Conservation (phyloP, 2,888 invertebrate genomes). For the Melanostoma scalare region DNA sequence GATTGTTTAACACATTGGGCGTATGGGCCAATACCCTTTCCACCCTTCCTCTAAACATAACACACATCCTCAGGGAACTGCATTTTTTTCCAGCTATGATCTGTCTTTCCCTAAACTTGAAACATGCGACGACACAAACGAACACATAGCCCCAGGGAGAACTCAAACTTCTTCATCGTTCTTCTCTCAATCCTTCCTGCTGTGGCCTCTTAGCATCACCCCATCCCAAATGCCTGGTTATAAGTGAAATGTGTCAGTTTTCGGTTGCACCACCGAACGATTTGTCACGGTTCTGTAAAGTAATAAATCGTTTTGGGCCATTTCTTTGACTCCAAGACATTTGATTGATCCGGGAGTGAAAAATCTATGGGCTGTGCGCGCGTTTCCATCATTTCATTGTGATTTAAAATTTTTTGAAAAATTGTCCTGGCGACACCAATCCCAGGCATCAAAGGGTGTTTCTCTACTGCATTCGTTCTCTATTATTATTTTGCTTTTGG, state of each 20-base stretch:
- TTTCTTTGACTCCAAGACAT: conserved; percentile 61
- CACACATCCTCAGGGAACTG: conserved; percentile 29
- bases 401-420: conserved; percentile 62
- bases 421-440: conserved; percentile 43
- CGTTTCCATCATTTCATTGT: conserved; percentile 15
- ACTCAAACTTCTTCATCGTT: conserved; percentile 48
- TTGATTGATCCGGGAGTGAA: conserved; percentile 64
- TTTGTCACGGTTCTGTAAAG: conserved; percentile 65
- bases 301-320: conserved; percentile 70
- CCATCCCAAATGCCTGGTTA: conserved; percentile 38
- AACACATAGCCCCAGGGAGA: conserved; percentile 51
- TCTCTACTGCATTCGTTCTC: neutral
- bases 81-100: conserved; percentile 36
- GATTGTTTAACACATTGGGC: conserved; percentile 79
- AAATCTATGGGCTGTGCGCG: neutral
- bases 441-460: conserved; percentile 48
- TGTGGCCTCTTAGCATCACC: conserved; percentile 9
- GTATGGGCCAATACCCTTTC: conserved; percentile 68
- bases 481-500: conserved; percentile 18
- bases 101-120: conserved; percentile 45
- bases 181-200: conserved; percentile 36
- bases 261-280: conserved; percentile 62
- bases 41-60: neutral
- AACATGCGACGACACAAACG: conserved; percentile 35
- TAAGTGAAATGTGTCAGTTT: conserved; percentile 68